Base-by-base conservation (phyloP, 2,797 vertebrate species). In the Onychomys torridus region DNA sequence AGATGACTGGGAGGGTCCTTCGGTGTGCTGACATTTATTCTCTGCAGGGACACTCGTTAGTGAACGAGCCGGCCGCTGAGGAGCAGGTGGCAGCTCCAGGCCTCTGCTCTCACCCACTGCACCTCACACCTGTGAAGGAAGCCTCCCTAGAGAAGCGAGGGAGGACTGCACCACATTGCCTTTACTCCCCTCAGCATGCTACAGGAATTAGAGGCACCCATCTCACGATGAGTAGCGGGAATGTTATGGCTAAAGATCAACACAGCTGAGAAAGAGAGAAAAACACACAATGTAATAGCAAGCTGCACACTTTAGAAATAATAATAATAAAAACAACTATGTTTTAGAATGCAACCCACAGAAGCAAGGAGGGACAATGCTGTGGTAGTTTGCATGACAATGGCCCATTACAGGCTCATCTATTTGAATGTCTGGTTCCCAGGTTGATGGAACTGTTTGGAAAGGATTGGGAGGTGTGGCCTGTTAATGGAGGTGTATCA, bases 141-240 rank as follows among this genome's bases (percentile, higher is more conserved):
- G 27, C n/a, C 85, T 29, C 7, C 67, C 0, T 4, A 40, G n/a
- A 46, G 37, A 65, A 21, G 32, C 5, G 37, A 34, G 37, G 46
- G 23, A 2, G 3, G 29, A 7, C 5, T 14, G 4, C 32, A 29
- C 21, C 37, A 29, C 16, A 16, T 0, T 14, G 3, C 2, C 7
- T 14, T 55, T 10, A 6, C 90, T 34, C 13, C 11, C 9, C 0
- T 14, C 34, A 11, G 25, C 6, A 1, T 34, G 6, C 12, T 12
- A 2, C 0, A 13, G 37, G 81, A 69, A 5, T 29, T 4, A 65
- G 43, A 37, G 57, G 29, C 49, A 12, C 37, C 0, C n/a, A 7
- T n/a, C 23, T 25, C 40, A 27, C 25, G 81, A 2, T 4, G 73
- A 55, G 29, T 46, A 65, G 63, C 8, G 43, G 69, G 34, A 55